Evolutionary conservation across 2,113 vertebrate species (phyloP).

Genomic region (Pollachius pollachius): DNA sequence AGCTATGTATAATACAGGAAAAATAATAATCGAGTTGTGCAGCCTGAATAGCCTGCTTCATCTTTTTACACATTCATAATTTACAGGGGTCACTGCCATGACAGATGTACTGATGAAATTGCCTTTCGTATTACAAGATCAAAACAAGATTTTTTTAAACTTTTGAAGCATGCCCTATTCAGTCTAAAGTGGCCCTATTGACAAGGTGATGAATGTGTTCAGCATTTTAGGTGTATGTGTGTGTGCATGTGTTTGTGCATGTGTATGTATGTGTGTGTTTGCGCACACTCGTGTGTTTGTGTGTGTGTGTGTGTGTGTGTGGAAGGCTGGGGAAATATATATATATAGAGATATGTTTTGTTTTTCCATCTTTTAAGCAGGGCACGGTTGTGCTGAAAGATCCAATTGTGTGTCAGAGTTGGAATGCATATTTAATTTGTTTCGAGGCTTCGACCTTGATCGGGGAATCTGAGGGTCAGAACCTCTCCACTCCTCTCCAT

Average conservation of each 20-base stretch:
- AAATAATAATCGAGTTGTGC: neutral
- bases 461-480: conserved; percentile 64
- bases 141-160: conserved; percentile 58
- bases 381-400: conserved; percentile 53
- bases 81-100: conserved; percentile 41
- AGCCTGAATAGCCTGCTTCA: conserved; percentile 22
- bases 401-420: conserved; percentile 54
- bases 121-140: conserved; percentile 57
- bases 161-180: conserved; percentile 61
- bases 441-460: conserved; percentile 80
- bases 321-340: neutral
- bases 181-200: conserved; percentile 62
- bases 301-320: neutral
- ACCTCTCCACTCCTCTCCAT: conserved; percentile 71
- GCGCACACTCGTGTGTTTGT: too few species aligned
- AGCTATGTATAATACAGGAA: neutral
- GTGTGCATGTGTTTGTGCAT: too few species aligned
- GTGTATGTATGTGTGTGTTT: too few species aligned
- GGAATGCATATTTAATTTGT: conserved; percentile 76
- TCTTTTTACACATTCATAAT: conserved; percentile 54
- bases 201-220: conserved; percentile 63
- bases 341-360: too few species aligned
- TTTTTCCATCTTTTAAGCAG: conserved; percentile 51
- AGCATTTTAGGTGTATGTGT: conserved; percentile 9
- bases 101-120: conserved; percentile 52